Base-by-base conservation (phyloP, 2,113 vertebrate species). In the Bagarius yarrelli region DNA sequence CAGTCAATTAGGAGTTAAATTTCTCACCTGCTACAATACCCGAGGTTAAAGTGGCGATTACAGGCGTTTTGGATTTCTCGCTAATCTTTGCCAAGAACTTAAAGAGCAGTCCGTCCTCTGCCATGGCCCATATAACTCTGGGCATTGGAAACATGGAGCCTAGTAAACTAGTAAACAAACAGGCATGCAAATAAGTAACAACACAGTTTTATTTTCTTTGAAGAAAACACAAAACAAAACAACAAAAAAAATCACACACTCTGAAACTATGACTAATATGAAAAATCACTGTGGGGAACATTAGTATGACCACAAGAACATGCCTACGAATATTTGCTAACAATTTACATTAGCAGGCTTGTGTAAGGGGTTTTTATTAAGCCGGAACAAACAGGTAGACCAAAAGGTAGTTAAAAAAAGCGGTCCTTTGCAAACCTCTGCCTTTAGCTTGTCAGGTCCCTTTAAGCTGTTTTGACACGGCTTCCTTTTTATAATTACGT, bases 81-180 rank as follows among this genome's bases (percentile, higher is more conserved):
- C 72, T 94, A 90, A 97, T 87, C 88, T 88, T 95, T 86, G 95
- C 94, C 93, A 98, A 91, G 88, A 91, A 91, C 88, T 94, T 96
- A 89, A 99, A 98, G 36, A 99, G 95, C 81, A 99, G 92, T 1
- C 97, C 97, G 15, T 99, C 97, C 86, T 97, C 95, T 83, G 97
- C 97, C 97, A 98, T 99, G 79, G 96, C 97, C 84, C 96, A 98
- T 89, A 99, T 97, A 57, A 99, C 94, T 81, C 97, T 93, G 69
- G 97, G 96, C 97, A 98, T 98, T 0, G 97, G 97, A 85, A 98
- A 98, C 96, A 98, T 98, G 86, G 96, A 95, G 27, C 96, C 97
- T 74, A 98, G 93, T 70, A 99, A 91, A 87, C 97, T 99, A 84
- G 1, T 1, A 86, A 61, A 79, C 13, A 86, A n/a, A 64, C 79